These are phyloP conservation scores for Euphydryas editha DNA, from an alignment of 2,888 invertebrate species.

Conservation along the genomic window DNA sequence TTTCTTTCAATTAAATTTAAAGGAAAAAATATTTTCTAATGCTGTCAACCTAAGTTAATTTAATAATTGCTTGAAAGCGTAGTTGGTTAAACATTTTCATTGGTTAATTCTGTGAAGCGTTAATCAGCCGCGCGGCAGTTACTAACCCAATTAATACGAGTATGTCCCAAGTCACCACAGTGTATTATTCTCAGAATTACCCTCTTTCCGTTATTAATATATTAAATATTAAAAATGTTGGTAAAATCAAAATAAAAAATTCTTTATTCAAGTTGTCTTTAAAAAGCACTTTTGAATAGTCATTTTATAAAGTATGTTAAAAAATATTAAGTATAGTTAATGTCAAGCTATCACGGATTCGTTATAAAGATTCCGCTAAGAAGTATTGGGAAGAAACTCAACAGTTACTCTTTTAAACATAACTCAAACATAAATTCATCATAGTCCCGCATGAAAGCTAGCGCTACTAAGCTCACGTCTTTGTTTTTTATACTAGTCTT, in stretches of 20 bases:
- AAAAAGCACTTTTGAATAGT: no score
- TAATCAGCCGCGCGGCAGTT: slow-evolving; percentile 27
- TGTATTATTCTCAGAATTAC: slow-evolving; percentile 32
- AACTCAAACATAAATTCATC: no score
- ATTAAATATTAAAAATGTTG: slow-evolving; percentile 21
- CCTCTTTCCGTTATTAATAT: slow-evolving; percentile 18
- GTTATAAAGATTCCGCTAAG: no score
- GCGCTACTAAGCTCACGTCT: no score
- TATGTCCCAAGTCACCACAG: slow-evolving; percentile 32
- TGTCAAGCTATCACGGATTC: no score
- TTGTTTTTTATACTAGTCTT: no score
- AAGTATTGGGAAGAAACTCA: no score
- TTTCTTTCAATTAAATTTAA: not conserved
- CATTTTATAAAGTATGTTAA: no score
- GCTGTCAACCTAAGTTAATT: slow-evolving; percentile 2
- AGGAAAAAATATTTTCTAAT: not conserved
- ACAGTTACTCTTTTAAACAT: no score
- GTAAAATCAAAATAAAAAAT: no score
- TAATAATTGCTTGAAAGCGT: slow-evolving; percentile 19
- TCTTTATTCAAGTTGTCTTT: no score
- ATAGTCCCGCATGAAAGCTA: no score
- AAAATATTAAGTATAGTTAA: not conserved
- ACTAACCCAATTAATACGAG: slow-evolving; percentile 38
- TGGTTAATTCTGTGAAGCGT: slow-evolving; percentile 32
- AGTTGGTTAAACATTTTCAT: slow-evolving; percentile 32